phyloP scores from a whole-genome alignment of 2,113 vertebrate genomes.

The Chascanopsetta lugubris region DNA sequence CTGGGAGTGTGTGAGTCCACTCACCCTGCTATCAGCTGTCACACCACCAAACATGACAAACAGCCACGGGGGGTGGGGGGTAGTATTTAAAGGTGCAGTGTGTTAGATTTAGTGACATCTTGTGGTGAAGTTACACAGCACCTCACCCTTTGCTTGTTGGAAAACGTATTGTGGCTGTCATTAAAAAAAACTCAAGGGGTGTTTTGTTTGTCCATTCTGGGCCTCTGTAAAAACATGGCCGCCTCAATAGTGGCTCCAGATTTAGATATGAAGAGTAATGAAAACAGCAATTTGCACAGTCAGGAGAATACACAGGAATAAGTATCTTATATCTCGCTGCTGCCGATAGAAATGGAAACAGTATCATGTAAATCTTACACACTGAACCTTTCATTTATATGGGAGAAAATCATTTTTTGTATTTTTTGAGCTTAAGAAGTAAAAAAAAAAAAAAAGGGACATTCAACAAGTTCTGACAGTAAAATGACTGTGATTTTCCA shows the following conservation, averaged over 20 bases:
- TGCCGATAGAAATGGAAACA: background rate
- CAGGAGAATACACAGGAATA: background rate
- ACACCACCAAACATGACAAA: slow-evolving; percentile 13
- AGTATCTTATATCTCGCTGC: background rate
- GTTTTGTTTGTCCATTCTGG: too few relatives aligned
- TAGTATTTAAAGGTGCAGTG: background rate
- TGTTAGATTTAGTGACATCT: too few relatives aligned
- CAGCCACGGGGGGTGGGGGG: background rate
- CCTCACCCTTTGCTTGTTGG: too few relatives aligned
- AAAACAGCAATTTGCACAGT: too few relatives aligned
- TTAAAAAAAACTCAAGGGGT: too few relatives aligned
- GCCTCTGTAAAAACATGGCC: too few relatives aligned
- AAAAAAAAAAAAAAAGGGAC: background rate
- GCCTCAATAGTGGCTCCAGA: too few relatives aligned
- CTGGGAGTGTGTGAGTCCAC: slow-evolving; percentile 33
- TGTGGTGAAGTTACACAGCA: too few relatives aligned
- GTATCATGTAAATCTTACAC: slow-evolving; percentile 12
- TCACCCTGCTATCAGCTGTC: slow-evolving; percentile 23
- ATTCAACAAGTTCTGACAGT: slow-evolving; percentile 4
- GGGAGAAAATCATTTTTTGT: background rate
- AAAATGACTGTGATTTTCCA: slow-evolving; percentile 29
- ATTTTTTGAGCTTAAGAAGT: background rate
- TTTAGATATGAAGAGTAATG: too few relatives aligned
- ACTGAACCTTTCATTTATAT: slow-evolving; percentile 1
- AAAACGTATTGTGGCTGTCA: too few relatives aligned